Evolutionary conservation across 2,797 vertebrate genomes (phyloP), one percentile per base, ranked within the genome.

Genomic region (Dryobates pubescens): DNA sequence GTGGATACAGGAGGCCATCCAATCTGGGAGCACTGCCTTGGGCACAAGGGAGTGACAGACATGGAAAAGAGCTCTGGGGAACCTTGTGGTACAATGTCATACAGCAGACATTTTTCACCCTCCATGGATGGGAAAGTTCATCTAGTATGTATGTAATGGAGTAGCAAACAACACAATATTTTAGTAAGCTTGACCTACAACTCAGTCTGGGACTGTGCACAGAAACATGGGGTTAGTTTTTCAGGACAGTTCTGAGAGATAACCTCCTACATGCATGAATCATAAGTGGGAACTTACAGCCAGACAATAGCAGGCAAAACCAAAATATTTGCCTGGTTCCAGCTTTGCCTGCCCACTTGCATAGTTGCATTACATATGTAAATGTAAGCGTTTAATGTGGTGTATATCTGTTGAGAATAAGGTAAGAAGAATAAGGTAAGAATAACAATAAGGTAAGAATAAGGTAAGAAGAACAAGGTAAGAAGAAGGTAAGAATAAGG

Each of bases 61-160:
- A 7, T 5, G 20, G 32, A 2, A 38, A 34, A 51, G 18, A 18
- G 18, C 62, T 58, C 38, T 36, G 17, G 51, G 17, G 27, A 63
- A 8, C 15, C 36, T 49, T 49, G 24, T 30, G 56, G 45, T 15
- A 17, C 16, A 22, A 4, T 15, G n/a, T 18, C 4, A 2, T 5
- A 19, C 16, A 16, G 23, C 20, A 69, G 76, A 54, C 18, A 16
- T 58, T 79, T 82, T 64, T 81, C 14, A 5, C 13, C 61, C 36
- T 54, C 5, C 2, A 0, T 3, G 7, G 15, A 36, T 17, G 9
- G 11, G 6, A 64, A 47, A 6, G 51, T 62, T 92, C 36, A 34
- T 36, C 47, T n/a, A 14, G 4, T 1, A 0, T 32, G 7, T 47
- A 3, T 53, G 26, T 10, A 17, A 38, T 17, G 30, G 27, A 41